Conservation (phyloP, 2,113 vertebrate species). For the Promerops cafer region DNA sequence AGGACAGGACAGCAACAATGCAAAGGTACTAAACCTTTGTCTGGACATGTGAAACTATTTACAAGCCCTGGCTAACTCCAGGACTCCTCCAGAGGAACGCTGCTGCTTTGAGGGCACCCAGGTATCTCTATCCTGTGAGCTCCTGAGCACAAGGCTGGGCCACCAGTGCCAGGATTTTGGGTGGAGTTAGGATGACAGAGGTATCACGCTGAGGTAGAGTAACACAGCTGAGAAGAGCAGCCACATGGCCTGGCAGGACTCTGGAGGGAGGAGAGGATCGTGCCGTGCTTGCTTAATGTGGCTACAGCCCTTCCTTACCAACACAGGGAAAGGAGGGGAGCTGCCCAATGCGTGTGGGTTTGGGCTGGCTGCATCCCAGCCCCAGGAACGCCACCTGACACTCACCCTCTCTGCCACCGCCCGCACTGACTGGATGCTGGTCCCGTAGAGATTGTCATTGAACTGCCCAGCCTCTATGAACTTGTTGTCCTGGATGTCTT, state of each 20-base stretch:
- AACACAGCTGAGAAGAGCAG: background rate
- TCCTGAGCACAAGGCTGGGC: background rate
- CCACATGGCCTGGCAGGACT: background rate
- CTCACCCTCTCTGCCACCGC: conserved; percentile 94
- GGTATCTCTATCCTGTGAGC: background rate
- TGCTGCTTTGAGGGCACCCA: background rate
- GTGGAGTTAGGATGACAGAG: background rate
- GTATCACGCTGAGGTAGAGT: background rate
- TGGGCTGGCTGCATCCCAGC: accelerated
- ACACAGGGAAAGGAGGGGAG: background rate
- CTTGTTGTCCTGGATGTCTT: conserved; percentile 98
- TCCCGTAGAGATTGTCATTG: conserved; percentile 97
- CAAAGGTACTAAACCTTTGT: background rate
- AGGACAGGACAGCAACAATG: background rate
- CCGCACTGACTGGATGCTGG: conserved; percentile 95
- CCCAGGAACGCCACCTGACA: background rate
- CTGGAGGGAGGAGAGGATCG: background rate
- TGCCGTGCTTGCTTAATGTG: background rate
- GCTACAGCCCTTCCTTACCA: background rate
- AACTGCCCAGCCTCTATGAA: conserved; percentile 98
- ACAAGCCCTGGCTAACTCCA: background rate
- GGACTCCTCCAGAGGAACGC: background rate
- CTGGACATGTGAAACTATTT: background rate
- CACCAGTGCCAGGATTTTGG: background rate
- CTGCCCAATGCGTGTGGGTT: accelerated